Evolutionary conservation across 2,113 vertebrate species (phyloP).

Genomic region (Parus major): DNA sequence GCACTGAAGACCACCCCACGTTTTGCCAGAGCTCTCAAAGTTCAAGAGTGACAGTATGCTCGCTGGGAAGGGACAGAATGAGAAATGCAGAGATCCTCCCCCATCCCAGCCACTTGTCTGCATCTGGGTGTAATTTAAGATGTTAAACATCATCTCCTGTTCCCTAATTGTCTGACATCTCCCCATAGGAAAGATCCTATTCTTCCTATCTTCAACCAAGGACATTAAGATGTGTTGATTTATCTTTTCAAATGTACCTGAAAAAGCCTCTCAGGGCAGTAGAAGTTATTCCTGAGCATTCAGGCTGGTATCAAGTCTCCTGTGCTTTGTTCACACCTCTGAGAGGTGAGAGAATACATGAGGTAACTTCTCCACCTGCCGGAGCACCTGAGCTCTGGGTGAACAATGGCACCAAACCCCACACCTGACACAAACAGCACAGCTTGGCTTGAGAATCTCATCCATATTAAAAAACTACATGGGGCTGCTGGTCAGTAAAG

Average conservation of each 20-base stretch:
- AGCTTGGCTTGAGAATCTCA: background rate
- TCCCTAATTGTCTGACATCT: background rate
- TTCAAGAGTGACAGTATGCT: background rate
- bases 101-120: background rate
- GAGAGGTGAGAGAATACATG: background rate
- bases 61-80: background rate
- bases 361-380: background rate
- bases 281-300: background rate
- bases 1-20: background rate
- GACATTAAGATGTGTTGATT: background rate
- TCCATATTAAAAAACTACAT: accelerated
- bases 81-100: background rate
- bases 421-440: background rate
- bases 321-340: background rate
- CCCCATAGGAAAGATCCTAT: background rate
- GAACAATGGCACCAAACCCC: background rate
- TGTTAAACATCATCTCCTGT: background rate
- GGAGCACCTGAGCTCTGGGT: background rate
- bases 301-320: background rate
- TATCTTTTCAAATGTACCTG: background rate
- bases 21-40: background rate
- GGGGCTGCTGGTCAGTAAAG: background rate
- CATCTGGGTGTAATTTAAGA: background rate
- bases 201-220: background rate
- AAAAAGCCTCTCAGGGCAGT: background rate